phyloP scores from a whole-genome alignment of 30 jellyfish, hydroid and myxozoan species.

The Cassiopea andromeda region DNA sequence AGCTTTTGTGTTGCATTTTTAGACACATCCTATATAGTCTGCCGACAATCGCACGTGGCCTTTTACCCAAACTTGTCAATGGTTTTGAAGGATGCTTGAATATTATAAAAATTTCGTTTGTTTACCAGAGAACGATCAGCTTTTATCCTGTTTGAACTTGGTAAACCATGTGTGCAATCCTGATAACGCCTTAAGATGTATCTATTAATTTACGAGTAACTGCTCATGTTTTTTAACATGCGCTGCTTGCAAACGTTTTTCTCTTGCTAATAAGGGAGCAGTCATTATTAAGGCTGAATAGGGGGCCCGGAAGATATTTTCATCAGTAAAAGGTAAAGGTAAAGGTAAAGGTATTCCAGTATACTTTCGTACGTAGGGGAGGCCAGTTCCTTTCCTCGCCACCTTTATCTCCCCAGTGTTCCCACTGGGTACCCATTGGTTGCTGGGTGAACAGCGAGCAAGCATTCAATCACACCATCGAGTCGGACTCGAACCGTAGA shows the following conservation, averaged over 20 bases:
- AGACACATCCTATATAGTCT: background rate
- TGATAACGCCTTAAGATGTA: background rate
- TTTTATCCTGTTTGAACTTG: background rate
- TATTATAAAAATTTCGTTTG: background rate
- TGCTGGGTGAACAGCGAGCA: too few species aligned
- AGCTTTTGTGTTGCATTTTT: background rate
- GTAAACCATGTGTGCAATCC: background rate
- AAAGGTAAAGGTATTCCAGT: too few species aligned
- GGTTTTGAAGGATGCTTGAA: background rate
- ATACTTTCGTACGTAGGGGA: too few species aligned
- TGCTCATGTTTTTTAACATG: background rate
- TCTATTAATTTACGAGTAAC: background rate
- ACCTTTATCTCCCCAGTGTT: too few species aligned
- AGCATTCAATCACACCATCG: too few species aligned
- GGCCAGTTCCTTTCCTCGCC: too few species aligned
- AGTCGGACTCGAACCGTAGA: too few species aligned
- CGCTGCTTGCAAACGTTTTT: background rate
- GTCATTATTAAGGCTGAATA: too few species aligned
- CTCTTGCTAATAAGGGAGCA: too few species aligned
- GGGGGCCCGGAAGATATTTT: too few species aligned
- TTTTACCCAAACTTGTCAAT: background rate
- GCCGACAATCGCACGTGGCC: conserved; percentile 6
- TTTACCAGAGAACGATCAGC: background rate
- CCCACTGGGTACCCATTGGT: too few species aligned
- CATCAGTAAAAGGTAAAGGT: too few species aligned